Percentiles rank a stretch among this genome's conserved stretches.
phyloP scores from a whole-genome alignment of 2,888 invertebrate genomes.

The Cataglyphis rosenhaueri region DNA sequence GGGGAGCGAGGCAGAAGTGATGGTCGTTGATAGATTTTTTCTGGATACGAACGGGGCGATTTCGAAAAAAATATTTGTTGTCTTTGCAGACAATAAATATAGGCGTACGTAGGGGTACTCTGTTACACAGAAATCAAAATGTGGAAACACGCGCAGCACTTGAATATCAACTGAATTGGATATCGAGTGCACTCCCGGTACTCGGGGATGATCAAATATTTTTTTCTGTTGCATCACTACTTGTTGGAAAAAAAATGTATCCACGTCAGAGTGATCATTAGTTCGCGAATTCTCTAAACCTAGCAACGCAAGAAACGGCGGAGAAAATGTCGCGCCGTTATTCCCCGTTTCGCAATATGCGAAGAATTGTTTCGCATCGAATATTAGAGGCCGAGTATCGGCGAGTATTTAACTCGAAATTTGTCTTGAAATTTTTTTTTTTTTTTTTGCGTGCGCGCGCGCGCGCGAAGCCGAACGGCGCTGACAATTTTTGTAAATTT shows the following conservation, averaged over 20 bases:
- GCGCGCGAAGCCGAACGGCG: conserved; percentile 40
- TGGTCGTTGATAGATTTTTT: conserved; percentile 61
- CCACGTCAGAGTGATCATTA: conserved; percentile 71
- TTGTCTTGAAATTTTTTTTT: conserved; percentile 48
- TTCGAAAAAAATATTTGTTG: conserved; percentile 73
- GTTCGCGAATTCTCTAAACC: conserved; percentile 66
- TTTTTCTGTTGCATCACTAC: conserved; percentile 69
- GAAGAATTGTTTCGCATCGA: conserved; percentile 30
- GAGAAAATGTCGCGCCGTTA: conserved; percentile 9
- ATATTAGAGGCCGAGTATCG: conserved; percentile 8
- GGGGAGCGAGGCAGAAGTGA: conserved; percentile 46
- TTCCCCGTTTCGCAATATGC: conserved; percentile 14
- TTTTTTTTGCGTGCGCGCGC: neutral
- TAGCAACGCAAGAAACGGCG: conserved; percentile 45
- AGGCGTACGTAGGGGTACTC: conserved; percentile 52
- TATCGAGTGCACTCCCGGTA: conserved; percentile 72
- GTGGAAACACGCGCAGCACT: conserved; percentile 75
- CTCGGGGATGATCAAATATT: conserved; percentile 74
- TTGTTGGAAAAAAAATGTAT: conserved; percentile 70
- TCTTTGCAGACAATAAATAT: conserved; percentile 72
- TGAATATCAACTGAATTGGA: conserved; percentile 77
- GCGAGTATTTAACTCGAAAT: conserved; percentile 46
- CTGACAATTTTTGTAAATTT: conserved; percentile 56
- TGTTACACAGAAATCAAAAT: conserved; percentile 75
- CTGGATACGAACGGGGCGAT: conserved; percentile 70